Evolutionary conservation across 2,888 invertebrate genomes (phyloP).

Genomic region (Stenodera caucasica): DNA sequence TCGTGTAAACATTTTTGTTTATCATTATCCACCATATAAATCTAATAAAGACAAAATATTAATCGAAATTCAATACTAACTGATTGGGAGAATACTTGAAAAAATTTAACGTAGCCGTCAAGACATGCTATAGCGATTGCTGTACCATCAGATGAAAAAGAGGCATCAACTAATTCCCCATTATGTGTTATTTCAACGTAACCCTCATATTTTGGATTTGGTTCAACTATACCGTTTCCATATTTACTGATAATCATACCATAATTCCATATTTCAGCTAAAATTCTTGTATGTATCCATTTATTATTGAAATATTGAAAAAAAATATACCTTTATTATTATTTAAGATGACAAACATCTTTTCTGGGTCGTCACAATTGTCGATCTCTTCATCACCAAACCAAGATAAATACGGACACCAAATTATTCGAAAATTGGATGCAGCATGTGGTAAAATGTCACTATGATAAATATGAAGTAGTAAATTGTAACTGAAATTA

Average conservation of each 20-base stretch:
- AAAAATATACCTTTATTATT: slow-evolving; percentile 69
- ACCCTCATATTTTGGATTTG: slow-evolving; percentile 55
- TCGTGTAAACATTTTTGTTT: slow-evolving; percentile 84
- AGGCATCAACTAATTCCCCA: slow-evolving; percentile 76
- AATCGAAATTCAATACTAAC: too few species aligned
- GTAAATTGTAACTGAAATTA: slow-evolving; percentile 58
- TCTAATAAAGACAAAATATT: slow-evolving; percentile 90
- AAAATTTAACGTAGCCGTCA: slow-evolving; percentile 91
- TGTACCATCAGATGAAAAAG: slow-evolving; percentile 92
- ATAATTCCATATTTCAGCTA: slow-evolving; percentile 63
- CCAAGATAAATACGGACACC: slow-evolving; percentile 90
- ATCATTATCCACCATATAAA: slow-evolving; percentile 70
- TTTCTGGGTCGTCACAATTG: slow-evolving; percentile 71
- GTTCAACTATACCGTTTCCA: slow-evolving; percentile 53
- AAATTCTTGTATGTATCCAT: slow-evolving; percentile 26
- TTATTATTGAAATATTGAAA: too few species aligned
- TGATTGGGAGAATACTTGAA: slow-evolving; percentile 63
- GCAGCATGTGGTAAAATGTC: slow-evolving; percentile 41
- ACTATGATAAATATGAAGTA: slow-evolving; percentile 64
- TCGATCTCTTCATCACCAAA: slow-evolving; percentile 61
- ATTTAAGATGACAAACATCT: slow-evolving; percentile 79
- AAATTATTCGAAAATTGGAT: slow-evolving; percentile 66
- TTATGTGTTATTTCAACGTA: slow-evolving; percentile 63
- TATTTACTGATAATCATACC: slow-evolving; percentile 55
- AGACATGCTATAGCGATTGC: slow-evolving; percentile 88